Evolutionary conservation across 2,888 invertebrate species (phyloP).

Genomic region (Ischnus inquisitorius): DNA sequence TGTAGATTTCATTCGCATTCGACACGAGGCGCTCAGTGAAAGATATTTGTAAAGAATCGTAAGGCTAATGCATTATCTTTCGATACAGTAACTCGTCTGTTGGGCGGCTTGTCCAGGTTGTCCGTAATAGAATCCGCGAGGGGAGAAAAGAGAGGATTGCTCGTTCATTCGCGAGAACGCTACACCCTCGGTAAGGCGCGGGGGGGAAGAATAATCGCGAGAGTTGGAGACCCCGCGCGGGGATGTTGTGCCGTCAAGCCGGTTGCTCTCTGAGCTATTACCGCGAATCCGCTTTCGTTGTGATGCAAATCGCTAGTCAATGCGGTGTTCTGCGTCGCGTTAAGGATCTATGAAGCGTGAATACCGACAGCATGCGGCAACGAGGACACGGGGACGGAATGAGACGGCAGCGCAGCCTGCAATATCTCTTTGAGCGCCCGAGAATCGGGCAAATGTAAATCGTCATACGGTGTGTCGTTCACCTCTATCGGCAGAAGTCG

Average conservation of each 20-base stretch:
- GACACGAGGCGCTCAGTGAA: background rate
- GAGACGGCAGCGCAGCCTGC: constrained; percentile 17
- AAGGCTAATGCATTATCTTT: background rate
- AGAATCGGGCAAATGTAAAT: background rate
- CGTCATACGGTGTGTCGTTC: constrained; percentile 44
- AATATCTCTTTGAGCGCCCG: constrained; percentile 24
- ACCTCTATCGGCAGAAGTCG: constrained; percentile 31
- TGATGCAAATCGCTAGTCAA: constrained; percentile 72
- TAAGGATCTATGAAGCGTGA: constrained; percentile 68
- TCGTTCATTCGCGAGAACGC: constrained; percentile 13
- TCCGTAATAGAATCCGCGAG: background rate
- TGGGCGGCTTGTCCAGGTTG: background rate
- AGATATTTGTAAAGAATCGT: background rate
- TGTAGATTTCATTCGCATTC: background rate
- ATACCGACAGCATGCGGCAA: constrained; percentile 52
- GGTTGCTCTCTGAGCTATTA: constrained; percentile 61
- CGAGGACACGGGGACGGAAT: constrained; percentile 36
- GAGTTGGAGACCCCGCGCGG: constrained; percentile 1
- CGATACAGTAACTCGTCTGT: background rate
- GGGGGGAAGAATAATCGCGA: constrained; percentile 57
- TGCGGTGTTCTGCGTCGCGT: constrained; percentile 62
- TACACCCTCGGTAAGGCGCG: constrained; percentile 17
- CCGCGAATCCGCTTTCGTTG: constrained; percentile 65
- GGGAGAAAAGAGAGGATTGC: constrained; percentile 1
- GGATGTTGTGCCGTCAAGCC: constrained; percentile 29